These are phyloP conservation scores for Columba janthina DNA, from an alignment of 2,113 vertebrate species.

Conservation along the genomic window DNA sequence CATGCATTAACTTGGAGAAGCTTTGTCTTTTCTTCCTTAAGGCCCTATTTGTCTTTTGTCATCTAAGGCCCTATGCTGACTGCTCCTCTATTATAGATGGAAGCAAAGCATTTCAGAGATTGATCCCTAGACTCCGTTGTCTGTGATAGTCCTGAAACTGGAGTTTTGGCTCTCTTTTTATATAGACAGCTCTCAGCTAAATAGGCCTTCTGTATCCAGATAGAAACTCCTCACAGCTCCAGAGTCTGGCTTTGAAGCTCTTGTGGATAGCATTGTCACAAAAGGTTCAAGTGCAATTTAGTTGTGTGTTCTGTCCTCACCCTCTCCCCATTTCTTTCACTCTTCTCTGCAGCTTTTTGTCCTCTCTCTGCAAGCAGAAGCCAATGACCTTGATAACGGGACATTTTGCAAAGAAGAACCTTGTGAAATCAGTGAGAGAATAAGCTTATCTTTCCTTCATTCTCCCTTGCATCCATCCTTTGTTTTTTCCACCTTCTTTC, in stretches of 20 bases:
- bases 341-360: not conserved
- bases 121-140: fast-evolving
- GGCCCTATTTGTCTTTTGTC: not conserved
- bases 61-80: not conserved
- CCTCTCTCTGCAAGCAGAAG: not conserved
- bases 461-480: not conserved
- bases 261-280: not conserved
- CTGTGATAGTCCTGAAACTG: not conserved
- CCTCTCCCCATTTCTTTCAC: not conserved
- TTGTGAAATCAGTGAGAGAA: not conserved
- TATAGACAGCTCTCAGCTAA: not conserved
- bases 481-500: not conserved
- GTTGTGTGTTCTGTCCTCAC: no score
- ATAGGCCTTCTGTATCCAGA: not conserved
- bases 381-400: not conserved
- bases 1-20: not conserved
- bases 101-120: not conserved
- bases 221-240: not conserved
- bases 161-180: not conserved
- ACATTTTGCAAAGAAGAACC: not conserved
- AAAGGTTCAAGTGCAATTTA: not conserved
- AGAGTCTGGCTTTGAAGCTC: not conserved
- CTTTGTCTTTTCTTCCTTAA: not conserved
- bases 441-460: not conserved
- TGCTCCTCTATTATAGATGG: not conserved